These are phyloP conservation scores for Myxocyprinus asiaticus DNA, from an alignment of 2,113 vertebrate genomes.

Conservation along the genomic window DNA sequence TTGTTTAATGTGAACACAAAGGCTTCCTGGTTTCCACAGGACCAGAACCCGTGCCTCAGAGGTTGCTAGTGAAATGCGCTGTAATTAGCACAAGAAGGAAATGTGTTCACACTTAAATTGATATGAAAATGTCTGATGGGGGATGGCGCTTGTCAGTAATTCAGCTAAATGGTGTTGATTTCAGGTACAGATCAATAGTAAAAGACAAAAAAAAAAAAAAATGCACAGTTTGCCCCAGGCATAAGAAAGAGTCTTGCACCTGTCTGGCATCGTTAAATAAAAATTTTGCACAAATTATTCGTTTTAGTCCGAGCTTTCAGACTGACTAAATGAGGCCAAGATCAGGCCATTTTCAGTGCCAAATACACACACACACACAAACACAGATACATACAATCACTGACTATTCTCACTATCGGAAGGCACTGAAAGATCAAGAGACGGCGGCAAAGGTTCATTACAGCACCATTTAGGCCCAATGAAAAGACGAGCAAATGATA, in stretches of 20 bases:
- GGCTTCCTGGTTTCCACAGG: no score
- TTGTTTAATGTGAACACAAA: no score
- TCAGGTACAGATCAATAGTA: no score
- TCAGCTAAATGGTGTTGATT: no score
- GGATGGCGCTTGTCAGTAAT: no score
- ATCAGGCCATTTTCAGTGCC: neutral
- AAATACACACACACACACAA: neutral
- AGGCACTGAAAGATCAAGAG: conserved; percentile 35
- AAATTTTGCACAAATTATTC: neutral
- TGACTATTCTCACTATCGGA: conserved; percentile 31
- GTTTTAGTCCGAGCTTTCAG: neutral
- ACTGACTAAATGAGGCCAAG: conserved; percentile 8
- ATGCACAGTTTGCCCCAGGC: neutral
- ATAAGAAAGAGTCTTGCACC: no score
- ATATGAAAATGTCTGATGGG: no score
- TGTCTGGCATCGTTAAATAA: no score
- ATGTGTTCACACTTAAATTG: no score
- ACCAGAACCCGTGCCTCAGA: no score
- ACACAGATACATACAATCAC: conserved; percentile 18
- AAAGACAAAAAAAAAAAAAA: neutral
- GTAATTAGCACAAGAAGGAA: no score
- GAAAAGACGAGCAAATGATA: conserved; percentile 39
- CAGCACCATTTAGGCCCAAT: conserved; percentile 40
- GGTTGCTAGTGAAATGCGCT: no score
- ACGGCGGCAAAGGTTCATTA: conserved; percentile 38